Evolutionary conservation across 2,888 invertebrate species (phyloP), one percentile per base, ranked within the genome.

Genomic region (Thumatha senex): DNA sequence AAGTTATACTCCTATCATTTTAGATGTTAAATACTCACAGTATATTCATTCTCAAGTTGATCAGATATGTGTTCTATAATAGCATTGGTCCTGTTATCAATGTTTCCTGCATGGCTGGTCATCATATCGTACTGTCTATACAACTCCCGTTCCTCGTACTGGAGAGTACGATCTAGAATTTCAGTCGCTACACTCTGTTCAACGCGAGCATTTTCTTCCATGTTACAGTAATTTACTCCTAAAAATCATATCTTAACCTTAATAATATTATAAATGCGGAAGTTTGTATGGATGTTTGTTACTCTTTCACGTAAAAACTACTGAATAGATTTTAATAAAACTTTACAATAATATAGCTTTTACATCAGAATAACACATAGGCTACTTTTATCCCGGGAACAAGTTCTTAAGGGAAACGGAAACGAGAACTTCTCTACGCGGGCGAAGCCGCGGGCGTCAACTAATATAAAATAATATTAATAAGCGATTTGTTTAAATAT

Each of bases 11-110:
- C 18, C 2, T 24, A 5, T 10, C 3, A 31, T 31, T 31, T 10
- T 11, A 31, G 31, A 31, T 31, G 31, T 24, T 13, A 0, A 13
- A 36, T 30, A 74, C 84, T 79, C 12, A 91, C 91, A 29, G 83
- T 70, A 41, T 78, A 84, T 14, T 83, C 78, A 36, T 86, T 72
- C 3, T 80, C 76, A 12, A 89, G 57, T 35, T 84, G 76, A 8
- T 80, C 86, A 1, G 86, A 72, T 7, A 91, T 84, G 31, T 80
- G 80, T 40, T 92, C 90, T 0, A 92, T 85, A 42, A 92, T 85
- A 1, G 76, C 54, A 46, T 92, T 92, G 12, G 90, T 89, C 40
- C 79, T 80, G 59, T 92, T 91, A 49, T 92, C 90, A 1, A 91
- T 80, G 43, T 78, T 73, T 7, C 89, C 84, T 0, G 84, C 86